phyloP scores from a whole-genome alignment of 2,797 vertebrate species.

The Heterohyrax brucei region DNA sequence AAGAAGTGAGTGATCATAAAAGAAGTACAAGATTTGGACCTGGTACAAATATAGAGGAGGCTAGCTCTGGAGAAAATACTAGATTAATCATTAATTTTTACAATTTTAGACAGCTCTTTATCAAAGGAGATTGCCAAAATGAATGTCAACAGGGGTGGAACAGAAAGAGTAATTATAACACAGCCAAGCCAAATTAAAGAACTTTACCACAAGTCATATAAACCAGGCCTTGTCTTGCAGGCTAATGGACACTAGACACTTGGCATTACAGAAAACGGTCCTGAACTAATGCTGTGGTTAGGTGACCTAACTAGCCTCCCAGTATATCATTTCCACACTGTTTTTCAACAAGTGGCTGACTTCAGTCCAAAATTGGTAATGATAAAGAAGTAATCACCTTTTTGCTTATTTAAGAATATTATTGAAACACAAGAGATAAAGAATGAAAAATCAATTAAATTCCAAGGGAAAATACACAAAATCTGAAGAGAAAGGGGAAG shows the following conservation, averaged over 20 bases:
- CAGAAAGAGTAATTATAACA: not conserved
- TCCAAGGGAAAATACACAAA: not conserved
- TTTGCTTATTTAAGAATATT: not conserved
- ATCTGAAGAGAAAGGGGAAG: not conserved
- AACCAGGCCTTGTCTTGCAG: not conserved
- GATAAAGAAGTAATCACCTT: not conserved
- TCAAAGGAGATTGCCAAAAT: not conserved
- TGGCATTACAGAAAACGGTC: not conserved
- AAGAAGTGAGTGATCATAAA: not conserved
- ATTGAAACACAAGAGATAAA: not conserved
- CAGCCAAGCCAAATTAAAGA: not conserved
- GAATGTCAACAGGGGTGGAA: not conserved
- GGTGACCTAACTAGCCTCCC: not conserved
- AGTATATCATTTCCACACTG: not conserved
- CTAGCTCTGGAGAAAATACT: not conserved
- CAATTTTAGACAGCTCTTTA: not conserved
- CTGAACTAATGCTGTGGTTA: not conserved
- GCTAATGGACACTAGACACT: not conserved
- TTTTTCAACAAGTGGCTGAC: not conserved
- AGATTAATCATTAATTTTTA: not conserved
- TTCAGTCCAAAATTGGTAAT: not conserved
- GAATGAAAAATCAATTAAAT: not conserved
- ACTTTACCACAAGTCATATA: not conserved
- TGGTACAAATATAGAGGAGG: not conserved
- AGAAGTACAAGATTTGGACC: not conserved